These are phyloP conservation scores for Villa cingulata DNA, from an alignment of 2,888 invertebrate genomes.

Conservation along the genomic window DNA sequence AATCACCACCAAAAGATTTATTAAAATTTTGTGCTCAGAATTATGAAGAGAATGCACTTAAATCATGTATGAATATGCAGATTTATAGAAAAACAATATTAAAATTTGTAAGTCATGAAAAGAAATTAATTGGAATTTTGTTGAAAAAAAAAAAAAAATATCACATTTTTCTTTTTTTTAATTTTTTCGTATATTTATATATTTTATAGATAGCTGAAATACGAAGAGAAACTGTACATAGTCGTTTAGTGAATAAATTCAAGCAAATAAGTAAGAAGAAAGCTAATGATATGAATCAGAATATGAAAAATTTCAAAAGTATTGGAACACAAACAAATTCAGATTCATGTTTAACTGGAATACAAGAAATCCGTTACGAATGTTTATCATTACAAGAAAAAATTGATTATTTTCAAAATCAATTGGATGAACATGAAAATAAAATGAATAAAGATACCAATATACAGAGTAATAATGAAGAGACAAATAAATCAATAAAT, in stretches of 20 bases:
- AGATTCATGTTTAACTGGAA: not conserved
- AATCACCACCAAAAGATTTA: not conserved
- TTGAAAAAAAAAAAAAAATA: too few relatives aligned
- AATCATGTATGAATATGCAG: constrained; percentile 25
- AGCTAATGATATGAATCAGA: too few relatives aligned
- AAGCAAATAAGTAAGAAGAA: not conserved
- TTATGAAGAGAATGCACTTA: constrained; percentile 23
- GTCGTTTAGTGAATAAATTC: constrained; percentile 5
- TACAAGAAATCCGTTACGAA: not conserved
- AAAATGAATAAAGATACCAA: not conserved
- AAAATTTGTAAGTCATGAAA: constrained; percentile 29
- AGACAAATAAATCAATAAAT: not conserved
- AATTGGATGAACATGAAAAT: constrained; percentile 15
- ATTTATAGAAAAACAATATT: constrained; percentile 28
- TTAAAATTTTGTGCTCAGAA: not conserved
- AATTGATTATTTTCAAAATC: constrained; percentile 27
- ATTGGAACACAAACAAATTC: constrained; percentile 1
- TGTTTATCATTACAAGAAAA: constrained; percentile 19
- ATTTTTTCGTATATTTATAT: not conserved
- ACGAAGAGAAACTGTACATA: constrained; percentile 5
- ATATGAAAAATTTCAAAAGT: not conserved
- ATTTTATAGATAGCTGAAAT: constrained; percentile 9
- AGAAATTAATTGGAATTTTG: constrained; percentile 4
- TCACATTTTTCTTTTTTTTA: not conserved
- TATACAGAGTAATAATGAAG: not conserved